A percentile compares a stretch with the other conserved stretches of the same genome.
These are phyloP conservation scores for Cyprinella venusta DNA, from an alignment of 2,797 vertebrate genomes.

Conservation along the genomic window DNA sequence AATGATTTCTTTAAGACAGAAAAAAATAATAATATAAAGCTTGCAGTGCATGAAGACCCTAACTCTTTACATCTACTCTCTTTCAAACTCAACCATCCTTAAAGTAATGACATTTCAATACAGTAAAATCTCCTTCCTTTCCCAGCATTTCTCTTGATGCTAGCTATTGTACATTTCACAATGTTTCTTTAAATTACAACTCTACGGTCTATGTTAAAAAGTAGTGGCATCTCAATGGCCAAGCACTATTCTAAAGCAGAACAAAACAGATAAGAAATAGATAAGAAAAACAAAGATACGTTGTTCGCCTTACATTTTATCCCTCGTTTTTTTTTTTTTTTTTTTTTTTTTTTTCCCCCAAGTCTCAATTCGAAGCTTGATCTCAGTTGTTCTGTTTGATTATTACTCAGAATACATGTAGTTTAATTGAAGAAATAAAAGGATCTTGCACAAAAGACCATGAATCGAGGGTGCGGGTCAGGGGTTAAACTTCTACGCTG, in stretches of 20 bases:
- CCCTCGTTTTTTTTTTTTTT: not conserved
- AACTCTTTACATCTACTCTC: not conserved
- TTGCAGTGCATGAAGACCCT: slow-evolving; percentile 16
- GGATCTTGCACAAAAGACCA: not conserved
- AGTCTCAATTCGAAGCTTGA: not conserved
- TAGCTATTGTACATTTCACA: slow-evolving; percentile 71
- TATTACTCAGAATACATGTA: not conserved
- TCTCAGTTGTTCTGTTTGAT: not conserved
- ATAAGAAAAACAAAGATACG: slow-evolving; percentile 46
- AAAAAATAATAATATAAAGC: slow-evolving; percentile 3
- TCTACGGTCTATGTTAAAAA: slow-evolving; percentile 70
- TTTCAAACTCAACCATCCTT: not conserved
- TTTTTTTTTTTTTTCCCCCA: not conserved
- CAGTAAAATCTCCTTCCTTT: slow-evolving; percentile 59
- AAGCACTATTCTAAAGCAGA: slow-evolving; percentile 57
- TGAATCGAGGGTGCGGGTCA: not conserved
- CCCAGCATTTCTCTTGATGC: slow-evolving; percentile 65
- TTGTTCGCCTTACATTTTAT: slow-evolving; percentile 52
- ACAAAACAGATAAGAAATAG: not conserved
- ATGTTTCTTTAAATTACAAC: slow-evolving; percentile 44
- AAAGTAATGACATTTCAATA: slow-evolving; percentile 50
- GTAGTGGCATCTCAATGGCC: slow-evolving; percentile 69
- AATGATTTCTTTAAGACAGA: slow-evolving; percentile 30
- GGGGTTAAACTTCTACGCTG: not conserved
- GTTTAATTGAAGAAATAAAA: not conserved